phyloP scores from a whole-genome alignment of 2,888 invertebrate species.

The Ariolimax columbianus region DNA sequence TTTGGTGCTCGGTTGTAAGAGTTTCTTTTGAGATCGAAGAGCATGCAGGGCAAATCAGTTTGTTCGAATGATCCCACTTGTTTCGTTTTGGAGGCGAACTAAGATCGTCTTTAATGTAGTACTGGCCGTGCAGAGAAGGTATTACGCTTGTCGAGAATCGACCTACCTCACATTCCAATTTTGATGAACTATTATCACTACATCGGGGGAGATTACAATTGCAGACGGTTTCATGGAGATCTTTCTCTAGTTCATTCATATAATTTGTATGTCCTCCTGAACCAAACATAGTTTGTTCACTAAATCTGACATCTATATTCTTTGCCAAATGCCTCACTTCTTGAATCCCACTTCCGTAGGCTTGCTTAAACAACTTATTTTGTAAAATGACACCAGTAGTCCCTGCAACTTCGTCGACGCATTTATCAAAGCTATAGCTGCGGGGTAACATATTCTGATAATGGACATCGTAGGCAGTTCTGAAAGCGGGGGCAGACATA shows the following conservation, averaged over 20 bases:
- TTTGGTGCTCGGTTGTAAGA: no score
- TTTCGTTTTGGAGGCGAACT: constrained; percentile 21
- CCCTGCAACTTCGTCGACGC: neutral
- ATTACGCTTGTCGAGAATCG: neutral
- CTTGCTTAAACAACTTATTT: neutral
- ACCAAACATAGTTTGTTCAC: neutral
- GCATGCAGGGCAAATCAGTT: neutral
- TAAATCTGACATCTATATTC: neutral
- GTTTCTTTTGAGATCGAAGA: neutral
- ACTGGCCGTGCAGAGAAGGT: neutral
- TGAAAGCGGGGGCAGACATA: neutral
- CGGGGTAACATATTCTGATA: neutral
- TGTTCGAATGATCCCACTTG: neutral
- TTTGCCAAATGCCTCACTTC: neutral
- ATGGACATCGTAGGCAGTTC: neutral
- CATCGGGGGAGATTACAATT: neutral
- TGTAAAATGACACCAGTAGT: neutral
- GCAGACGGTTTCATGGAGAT: neutral
- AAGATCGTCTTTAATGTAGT: neutral
- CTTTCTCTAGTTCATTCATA: neutral
- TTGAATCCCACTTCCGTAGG: constrained; percentile 7
- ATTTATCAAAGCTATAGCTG: neutral
- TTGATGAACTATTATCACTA: neutral
- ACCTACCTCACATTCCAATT: neutral
- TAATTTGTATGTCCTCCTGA: neutral